A percentile compares a stretch with the other conserved stretches of the same genome.
phyloP scores from a whole-genome alignment of 2,113 vertebrate genomes.

The Tamias sibiricus region DNA sequence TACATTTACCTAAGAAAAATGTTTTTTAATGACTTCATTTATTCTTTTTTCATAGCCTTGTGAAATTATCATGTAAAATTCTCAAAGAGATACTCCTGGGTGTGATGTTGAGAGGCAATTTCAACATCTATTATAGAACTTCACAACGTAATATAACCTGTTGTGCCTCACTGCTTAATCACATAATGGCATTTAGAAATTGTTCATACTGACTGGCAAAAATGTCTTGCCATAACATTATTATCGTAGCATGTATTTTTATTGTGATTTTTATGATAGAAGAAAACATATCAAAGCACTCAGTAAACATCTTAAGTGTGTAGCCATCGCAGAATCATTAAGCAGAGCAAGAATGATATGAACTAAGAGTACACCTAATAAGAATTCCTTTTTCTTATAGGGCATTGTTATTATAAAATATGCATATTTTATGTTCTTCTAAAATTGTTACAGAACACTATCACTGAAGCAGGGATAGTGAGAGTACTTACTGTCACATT shows the following conservation, averaged over 20 bases:
- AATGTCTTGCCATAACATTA: slow-evolving; percentile 74
- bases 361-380: slow-evolving; percentile 36
- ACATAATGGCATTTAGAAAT: slow-evolving; percentile 81
- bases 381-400: slow-evolving; percentile 73
- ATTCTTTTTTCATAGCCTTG: slow-evolving; percentile 77
- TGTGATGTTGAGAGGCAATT: slow-evolving; percentile 82
- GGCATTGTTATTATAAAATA: slow-evolving; percentile 66
- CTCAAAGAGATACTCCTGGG: slow-evolving; percentile 75
- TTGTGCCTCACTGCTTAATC: slow-evolving; percentile 83
- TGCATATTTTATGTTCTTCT: slow-evolving; percentile 64
- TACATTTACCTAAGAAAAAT: slow-evolving; percentile 83
- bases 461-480: slow-evolving; percentile 2
- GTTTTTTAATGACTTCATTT: slow-evolving; percentile 84
- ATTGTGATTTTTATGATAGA: slow-evolving; percentile 80
- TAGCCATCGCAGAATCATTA: slow-evolving; percentile 64
- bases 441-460: slow-evolving; percentile 55
- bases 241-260: slow-evolving; percentile 76
- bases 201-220: slow-evolving; percentile 74
- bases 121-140: slow-evolving; percentile 74
- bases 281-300: slow-evolving; percentile 77
- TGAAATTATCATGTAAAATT: slow-evolving; percentile 82
- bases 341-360: slow-evolving; percentile 65
- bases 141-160: slow-evolving; percentile 75
- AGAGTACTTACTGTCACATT: slow-evolving; percentile 21
- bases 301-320: slow-evolving; percentile 74